A percentile compares a stretch with the other conserved stretches of the same genome.
These are phyloP conservation scores for Bursaphelenchus mucronatus DNA, from an alignment of 1,140 invertebrate genomes.

Conservation along the genomic window DNA sequence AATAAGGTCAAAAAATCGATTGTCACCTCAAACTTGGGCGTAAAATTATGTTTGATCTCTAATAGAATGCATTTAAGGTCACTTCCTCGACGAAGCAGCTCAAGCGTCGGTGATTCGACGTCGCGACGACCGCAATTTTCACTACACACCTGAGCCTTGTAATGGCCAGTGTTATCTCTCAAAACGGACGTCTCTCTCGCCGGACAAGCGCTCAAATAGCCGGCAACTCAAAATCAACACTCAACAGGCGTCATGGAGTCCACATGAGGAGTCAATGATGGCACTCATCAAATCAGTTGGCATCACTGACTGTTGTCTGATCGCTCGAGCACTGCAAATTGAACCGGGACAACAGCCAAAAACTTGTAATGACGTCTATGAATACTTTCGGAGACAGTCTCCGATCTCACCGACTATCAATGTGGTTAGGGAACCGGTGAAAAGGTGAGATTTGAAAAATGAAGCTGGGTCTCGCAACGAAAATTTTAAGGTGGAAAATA, in stretches of 20 bases:
- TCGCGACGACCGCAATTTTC: too few species aligned
- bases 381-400: conserved; percentile 29
- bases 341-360: conserved; percentile 12
- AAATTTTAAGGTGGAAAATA: not conserved
- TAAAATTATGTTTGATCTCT: too few species aligned
- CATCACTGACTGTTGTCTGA: conserved; percentile 34
- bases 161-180: too few species aligned
- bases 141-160: too few species aligned
- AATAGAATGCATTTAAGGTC: too few species aligned
- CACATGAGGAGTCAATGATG: conserved; percentile 43
- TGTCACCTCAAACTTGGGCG: too few species aligned
- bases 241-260: conserved; percentile 24
- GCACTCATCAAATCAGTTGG: conserved; percentile 27
- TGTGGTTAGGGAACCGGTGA: conserved; percentile 28
- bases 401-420: conserved; percentile 38
- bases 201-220: too few species aligned
- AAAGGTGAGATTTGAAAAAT: conserved; percentile 16
- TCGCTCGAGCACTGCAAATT: conserved; percentile 30
- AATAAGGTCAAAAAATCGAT: too few species aligned
- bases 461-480: not conserved
- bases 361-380: conserved; percentile 43
- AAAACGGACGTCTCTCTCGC: too few species aligned
- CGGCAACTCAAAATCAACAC: too few species aligned
- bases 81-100: too few species aligned
- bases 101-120: too few species aligned